Conservation (phyloP, 2,113 vertebrate genomes). For the Gymnarchus niloticus region DNA sequence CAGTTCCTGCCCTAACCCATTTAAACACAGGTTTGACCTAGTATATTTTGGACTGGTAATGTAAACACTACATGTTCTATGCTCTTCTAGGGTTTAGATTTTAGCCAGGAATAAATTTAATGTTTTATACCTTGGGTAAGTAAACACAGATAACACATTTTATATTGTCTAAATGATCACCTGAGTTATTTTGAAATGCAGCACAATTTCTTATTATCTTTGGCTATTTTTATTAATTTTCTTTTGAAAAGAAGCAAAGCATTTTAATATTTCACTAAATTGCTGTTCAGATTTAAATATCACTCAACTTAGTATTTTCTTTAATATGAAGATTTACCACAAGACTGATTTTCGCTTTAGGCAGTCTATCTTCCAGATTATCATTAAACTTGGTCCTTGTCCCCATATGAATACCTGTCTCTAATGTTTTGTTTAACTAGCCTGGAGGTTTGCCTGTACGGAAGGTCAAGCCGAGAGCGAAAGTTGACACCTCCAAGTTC, state of each 20-base stretch:
- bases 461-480: constrained; percentile 68
- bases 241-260: not conserved
- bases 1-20: not conserved
- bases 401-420: not conserved
- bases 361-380: not conserved
- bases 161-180: not conserved
- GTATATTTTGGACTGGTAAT: not conserved
- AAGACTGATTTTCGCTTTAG: not conserved
- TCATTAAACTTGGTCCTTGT: not conserved
- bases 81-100: not conserved
- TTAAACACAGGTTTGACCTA: not conserved
- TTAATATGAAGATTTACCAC: not conserved
- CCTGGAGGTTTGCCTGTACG: constrained; percentile 56
- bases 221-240: no score
- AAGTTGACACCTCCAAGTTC: constrained; percentile 90
- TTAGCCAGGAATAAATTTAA: not conserved
- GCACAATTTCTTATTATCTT: no score
- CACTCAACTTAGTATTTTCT: not conserved
- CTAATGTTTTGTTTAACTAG: not conserved
- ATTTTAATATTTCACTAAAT: no score
- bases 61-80: not conserved
- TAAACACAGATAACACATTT: not conserved
- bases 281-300: not conserved
- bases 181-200: not conserved
- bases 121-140: not conserved